These are phyloP conservation scores for Lepilemur septentrionalis DNA, from an alignment of 2,797 vertebrate species.

Conservation along the genomic window DNA sequence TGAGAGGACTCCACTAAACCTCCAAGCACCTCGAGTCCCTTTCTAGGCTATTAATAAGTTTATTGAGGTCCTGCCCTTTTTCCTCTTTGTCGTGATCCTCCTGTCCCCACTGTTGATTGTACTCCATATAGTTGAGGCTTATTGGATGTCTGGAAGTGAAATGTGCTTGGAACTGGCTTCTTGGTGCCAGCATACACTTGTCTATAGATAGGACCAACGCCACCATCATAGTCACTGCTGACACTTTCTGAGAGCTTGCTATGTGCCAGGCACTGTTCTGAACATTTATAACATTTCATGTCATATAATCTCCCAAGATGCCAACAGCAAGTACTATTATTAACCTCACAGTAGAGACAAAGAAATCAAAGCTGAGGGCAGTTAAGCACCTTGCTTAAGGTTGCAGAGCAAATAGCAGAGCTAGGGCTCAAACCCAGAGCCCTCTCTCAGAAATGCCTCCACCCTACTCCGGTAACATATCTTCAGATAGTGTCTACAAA, in stretches of 20 bases:
- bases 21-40: background rate
- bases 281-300: background rate
- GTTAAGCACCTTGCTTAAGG: background rate
- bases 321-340: background rate
- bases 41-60: background rate
- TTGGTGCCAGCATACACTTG: too few relatives aligned
- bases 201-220: background rate
- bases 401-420: background rate
- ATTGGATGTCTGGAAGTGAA: background rate
- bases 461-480: accelerated
- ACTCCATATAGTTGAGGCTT: background rate
- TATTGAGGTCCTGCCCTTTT: background rate
- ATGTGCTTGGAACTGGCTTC: background rate
- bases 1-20: background rate
- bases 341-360: background rate
- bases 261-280: background rate
- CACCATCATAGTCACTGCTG: accelerated
- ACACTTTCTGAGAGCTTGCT: background rate
- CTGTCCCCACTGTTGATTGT: background rate
- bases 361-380: background rate
- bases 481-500: background rate
- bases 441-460: background rate
- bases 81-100: background rate
- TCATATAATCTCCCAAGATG: background rate
- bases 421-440: background rate